phyloP scores from a whole-genome alignment of 2,888 invertebrate genomes.

The Pheosia tremula region DNA sequence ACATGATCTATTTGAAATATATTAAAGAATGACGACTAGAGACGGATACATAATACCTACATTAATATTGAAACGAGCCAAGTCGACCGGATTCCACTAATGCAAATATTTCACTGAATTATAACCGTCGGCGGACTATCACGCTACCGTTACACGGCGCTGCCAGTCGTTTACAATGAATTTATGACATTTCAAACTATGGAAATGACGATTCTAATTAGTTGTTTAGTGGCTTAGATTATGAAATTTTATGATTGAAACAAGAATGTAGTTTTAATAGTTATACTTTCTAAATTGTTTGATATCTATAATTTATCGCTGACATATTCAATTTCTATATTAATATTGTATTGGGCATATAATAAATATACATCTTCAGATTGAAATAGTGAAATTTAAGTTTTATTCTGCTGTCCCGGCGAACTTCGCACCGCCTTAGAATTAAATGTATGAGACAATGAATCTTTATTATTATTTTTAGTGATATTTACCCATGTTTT shows the following conservation, averaged over 20 bases:
- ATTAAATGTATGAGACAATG: no score
- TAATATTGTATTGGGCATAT: no score
- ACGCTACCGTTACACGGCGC: constrained; percentile 38
- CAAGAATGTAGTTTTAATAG: not conserved
- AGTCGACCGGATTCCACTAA: constrained; percentile 30
- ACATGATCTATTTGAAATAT: not conserved
- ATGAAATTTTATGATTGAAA: not conserved
- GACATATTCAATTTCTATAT: no score
- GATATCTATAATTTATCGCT: not conserved
- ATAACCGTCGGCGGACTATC: constrained; percentile 27
- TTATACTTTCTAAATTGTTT: not conserved
- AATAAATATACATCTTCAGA: no score
- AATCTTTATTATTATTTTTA: no score
- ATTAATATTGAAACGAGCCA: constrained; percentile 17
- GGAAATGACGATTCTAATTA: constrained; percentile 15
- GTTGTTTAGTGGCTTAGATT: constrained; percentile 5
- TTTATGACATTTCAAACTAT: constrained; percentile 31
- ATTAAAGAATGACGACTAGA: not conserved
- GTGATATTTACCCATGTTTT: no score
- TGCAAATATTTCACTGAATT: constrained; percentile 36
- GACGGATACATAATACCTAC: not conserved
- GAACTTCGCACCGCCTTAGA: no score
- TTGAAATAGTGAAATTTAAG: no score
- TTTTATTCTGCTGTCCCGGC: no score
- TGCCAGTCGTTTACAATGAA: constrained; percentile 14